Evolutionary conservation across 2,113 vertebrate genomes (phyloP).

Genomic region (Aphelocoma coerulescens): DNA sequence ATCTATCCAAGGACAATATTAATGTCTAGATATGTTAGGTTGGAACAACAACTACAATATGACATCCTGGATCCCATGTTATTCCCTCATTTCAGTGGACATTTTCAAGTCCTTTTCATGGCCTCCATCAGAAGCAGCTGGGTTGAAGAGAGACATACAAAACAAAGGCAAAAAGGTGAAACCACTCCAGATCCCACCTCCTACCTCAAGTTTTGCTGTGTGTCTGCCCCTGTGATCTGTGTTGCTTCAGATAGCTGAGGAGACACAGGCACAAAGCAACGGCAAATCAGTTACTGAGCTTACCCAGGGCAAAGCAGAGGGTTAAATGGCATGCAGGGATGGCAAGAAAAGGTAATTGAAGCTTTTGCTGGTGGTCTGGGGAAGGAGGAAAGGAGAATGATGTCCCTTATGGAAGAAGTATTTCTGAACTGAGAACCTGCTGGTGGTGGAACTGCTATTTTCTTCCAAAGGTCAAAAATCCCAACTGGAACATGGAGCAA

Average conservation of each 20-base stretch:
- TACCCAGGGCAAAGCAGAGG: neutral
- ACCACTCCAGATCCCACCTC: neutral
- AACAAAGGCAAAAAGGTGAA: neutral
- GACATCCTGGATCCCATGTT: neutral
- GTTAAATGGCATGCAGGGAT: neutral
- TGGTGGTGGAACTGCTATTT: neutral
- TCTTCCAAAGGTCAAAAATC: slow-evolving; percentile 12
- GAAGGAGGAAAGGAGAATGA: neutral
- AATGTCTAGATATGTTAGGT: neutral
- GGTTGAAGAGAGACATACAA: fast-evolving
- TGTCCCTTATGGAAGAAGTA: neutral
- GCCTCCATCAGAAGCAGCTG: neutral
- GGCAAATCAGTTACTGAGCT: neutral
- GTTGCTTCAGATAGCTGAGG: neutral
- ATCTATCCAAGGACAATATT: neutral
- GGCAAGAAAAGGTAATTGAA: neutral
- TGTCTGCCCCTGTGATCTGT: neutral
- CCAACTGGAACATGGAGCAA: neutral
- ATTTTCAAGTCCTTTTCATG: neutral
- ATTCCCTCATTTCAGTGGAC: neutral
- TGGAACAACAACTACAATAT: neutral
- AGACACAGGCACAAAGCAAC: neutral
- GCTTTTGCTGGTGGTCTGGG: neutral
- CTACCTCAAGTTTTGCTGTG: neutral
- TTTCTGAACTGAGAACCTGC: slow-evolving; percentile 11